Conservation (phyloP, 2,113 vertebrate genomes). For the Rynchops niger region DNA sequence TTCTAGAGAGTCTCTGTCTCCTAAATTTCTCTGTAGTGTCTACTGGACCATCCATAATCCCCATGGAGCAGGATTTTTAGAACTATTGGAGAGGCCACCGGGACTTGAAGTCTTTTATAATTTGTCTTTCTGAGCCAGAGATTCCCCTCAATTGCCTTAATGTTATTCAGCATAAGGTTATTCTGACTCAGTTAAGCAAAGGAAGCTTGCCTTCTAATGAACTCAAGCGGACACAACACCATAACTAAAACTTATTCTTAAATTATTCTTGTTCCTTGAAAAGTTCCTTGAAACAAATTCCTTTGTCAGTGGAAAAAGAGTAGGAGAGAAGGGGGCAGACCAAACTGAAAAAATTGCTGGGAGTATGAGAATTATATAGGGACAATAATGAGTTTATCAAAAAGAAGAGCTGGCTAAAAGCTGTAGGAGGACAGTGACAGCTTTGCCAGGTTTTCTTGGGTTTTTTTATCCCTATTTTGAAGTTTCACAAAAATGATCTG, state of each 20-base stretch:
- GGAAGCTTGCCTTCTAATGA: not conserved
- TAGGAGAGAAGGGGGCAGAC: slow-evolving; percentile 9
- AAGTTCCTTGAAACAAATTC: not conserved
- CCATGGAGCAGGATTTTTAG: not conserved
- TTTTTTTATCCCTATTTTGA: slow-evolving; percentile 7
- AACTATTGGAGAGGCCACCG: not conserved
- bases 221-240: not conserved
- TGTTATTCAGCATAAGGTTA: not conserved
- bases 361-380: slow-evolving; percentile 26
- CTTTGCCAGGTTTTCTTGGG: slow-evolving; percentile 17
- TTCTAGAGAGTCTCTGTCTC: slow-evolving; percentile 28
- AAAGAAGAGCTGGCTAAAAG: slow-evolving; percentile 51
- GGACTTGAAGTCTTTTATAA: not conserved
- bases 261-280: not conserved
- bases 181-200: not conserved
- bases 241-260: not conserved
- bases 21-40: slow-evolving; percentile 13
- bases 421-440: slow-evolving; percentile 47
- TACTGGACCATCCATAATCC: not conserved
- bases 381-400: slow-evolving; percentile 33
- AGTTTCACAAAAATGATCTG: not conserved
- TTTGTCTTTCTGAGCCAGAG: not conserved
- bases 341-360: slow-evolving; percentile 4
- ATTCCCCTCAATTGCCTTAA: not conserved
- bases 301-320: not conserved